These are phyloP conservation scores for Girardia tigrina DNA, from an alignment of 2,888 invertebrate species.

Conservation along the genomic window DNA sequence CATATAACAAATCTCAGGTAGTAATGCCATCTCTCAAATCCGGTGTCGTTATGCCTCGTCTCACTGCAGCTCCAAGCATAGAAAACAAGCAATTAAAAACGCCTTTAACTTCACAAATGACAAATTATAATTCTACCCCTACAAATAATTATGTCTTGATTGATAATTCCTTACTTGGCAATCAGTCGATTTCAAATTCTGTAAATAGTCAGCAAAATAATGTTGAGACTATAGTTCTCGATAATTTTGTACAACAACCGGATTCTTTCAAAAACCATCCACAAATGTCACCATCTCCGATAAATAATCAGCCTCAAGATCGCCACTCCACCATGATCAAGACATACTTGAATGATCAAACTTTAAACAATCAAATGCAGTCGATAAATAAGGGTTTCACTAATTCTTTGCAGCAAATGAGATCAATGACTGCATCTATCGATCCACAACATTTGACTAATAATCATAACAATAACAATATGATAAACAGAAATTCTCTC, in stretches of 20 bases:
- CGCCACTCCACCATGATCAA: no score
- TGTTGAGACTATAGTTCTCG: no score
- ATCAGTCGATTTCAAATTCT: no score
- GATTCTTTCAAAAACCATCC: neutral
- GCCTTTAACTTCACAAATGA: neutral
- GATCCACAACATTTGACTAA: no score
- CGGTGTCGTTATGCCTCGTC: neutral
- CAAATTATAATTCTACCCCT: neutral
- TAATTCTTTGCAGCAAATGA: neutral
- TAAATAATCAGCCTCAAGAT: neutral
- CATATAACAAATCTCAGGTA: neutral
- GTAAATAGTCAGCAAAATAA: no score
- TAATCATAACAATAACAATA: no score
- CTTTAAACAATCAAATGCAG: no score
- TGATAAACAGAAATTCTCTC: neutral
- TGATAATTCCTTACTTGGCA: no score
- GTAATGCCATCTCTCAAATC: neutral
- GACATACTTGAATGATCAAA: no score
- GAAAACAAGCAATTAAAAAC: no score
- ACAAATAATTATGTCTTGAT: neutral
- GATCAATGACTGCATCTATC: conserved; percentile 12
- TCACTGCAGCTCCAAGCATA: neutral
- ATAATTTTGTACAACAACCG: neutral
- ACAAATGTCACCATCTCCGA: neutral
- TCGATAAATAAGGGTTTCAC: neutral